Base-by-base conservation (phyloP, 2,797 vertebrate species). In the Craterocephalus amniculus region DNA sequence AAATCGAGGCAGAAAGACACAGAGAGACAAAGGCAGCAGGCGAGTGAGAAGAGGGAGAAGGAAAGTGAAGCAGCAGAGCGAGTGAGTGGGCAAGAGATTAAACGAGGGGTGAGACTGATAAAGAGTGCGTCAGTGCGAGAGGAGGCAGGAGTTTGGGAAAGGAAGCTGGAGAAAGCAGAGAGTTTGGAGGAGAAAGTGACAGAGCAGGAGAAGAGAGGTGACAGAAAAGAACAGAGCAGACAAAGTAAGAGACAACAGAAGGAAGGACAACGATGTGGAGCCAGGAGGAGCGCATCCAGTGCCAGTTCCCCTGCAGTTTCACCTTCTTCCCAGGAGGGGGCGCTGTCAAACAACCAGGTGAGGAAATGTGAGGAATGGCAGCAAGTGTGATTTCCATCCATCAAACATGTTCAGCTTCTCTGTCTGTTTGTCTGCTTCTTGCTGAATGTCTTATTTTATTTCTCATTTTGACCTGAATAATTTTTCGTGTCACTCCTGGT, bases 261-360 rank as follows among this genome's bases (percentile, higher is more conserved):
- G 34, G 75, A 36, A 18, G 62, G 70, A 51, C 85, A 74, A 40
- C 80, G 14, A 76, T 76, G 20, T 22, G 75, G 63, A 52, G 64
- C 31, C 22, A 78, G 75, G 72, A 91, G 67, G 58, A 86, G 87
- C 2, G 84, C 78, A n/a, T 90, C 90, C 29, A 87, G 67, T 0
- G 34, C 72, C 9, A 87, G 78, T 58, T 89, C 90, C 1, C 82
- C 91, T 81, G 91, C 88, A 49, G 52, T 88, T 67, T 71, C 91
- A 40, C 87, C 91, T 22, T 88, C 84, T 64, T 76, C 85, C 82
- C 88, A 88, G 86, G 91, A 94, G 83, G 91, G 88, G 79, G 83
- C 48, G 86, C 87, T 85, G 58, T 88, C 91, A 71, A 90, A 89
- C 68, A 92, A 90, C 78, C 92, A 94, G 90, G 92, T 94, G 78